Evolutionary conservation across 1,140 invertebrate species (phyloP).

Genomic region (Eulimnadia texana): DNA sequence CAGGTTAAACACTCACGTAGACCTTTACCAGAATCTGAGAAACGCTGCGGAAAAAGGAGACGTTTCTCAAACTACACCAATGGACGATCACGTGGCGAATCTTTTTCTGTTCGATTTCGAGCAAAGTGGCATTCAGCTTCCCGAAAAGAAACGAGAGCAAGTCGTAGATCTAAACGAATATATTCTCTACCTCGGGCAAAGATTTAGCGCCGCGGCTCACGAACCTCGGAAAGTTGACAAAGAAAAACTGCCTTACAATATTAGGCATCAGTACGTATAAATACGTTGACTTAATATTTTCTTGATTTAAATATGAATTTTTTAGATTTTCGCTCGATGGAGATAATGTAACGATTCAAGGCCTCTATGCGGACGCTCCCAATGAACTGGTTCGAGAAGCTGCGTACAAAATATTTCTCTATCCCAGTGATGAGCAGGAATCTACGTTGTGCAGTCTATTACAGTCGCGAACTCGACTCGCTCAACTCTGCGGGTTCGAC

Average conservation of each 20-base stretch:
- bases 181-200: constrained; percentile 64
- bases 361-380: constrained; percentile 64
- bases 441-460: constrained; percentile 55
- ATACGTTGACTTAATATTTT: constrained; percentile 1
- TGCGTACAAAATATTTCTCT: constrained; percentile 72
- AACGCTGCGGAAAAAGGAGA: constrained; percentile 55
- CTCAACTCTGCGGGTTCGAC: constrained; percentile 68
- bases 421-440: constrained; percentile 63
- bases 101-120: constrained; percentile 94
- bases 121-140: constrained; percentile 86
- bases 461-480: constrained; percentile 54
- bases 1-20: constrained; percentile 76
- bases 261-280: constrained; percentile 54
- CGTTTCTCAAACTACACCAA: constrained; percentile 42
- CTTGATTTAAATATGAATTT: too few relatives aligned
- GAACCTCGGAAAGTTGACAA: constrained; percentile 47
- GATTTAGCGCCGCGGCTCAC: constrained; percentile 63
- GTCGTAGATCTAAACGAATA: constrained; percentile 75
- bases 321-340: constrained; percentile 59
- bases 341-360: constrained; percentile 54
- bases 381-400: constrained; percentile 68
- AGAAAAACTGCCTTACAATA: constrained; percentile 46
- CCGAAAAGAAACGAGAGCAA: constrained; percentile 50
- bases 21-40: constrained; percentile 60
- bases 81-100: constrained; percentile 71